phyloP scores from a whole-genome alignment of 2,888 invertebrate genomes.

The Drosophila greeni region DNA sequence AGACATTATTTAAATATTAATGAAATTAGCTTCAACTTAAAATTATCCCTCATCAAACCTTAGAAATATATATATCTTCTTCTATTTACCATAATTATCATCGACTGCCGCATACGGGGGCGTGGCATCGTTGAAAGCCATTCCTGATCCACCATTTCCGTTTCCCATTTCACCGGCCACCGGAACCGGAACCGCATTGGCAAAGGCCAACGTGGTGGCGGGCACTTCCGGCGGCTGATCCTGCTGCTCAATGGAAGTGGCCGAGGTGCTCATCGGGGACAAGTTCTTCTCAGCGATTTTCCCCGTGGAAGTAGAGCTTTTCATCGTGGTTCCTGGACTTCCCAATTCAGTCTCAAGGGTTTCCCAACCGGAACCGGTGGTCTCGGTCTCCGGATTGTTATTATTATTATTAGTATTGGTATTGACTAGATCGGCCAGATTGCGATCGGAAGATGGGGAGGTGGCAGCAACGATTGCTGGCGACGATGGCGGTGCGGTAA shows the following conservation, averaged over 20 bases:
- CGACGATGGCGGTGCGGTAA: slow-evolving; percentile 34
- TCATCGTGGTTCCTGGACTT: slow-evolving; percentile 49
- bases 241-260: slow-evolving; percentile 75
- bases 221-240: slow-evolving; percentile 73
- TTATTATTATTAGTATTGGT: slow-evolving; percentile 14
- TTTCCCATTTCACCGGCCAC: slow-evolving; percentile 55
- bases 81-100: slow-evolving; percentile 74
- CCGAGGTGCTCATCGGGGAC: slow-evolving; percentile 50
- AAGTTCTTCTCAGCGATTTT: slow-evolving; percentile 6
- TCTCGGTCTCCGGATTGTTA: slow-evolving; percentile 35
- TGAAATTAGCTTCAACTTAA: too few species aligned
- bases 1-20: too few species aligned
- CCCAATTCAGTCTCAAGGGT: slow-evolving; percentile 66
- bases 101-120: slow-evolving; percentile 76
- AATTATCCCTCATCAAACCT: too few species aligned
- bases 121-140: slow-evolving; percentile 63
- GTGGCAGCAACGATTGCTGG: slow-evolving; percentile 15
- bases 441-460: slow-evolving; percentile 35
- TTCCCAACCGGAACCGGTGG: slow-evolving; percentile 61
- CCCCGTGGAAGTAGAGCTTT: slow-evolving; percentile 2
- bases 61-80: not conserved
- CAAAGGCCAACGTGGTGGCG: slow-evolving; percentile 72
- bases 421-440: slow-evolving; percentile 55
- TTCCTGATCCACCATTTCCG: slow-evolving; percentile 20
- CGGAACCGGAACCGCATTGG: slow-evolving; percentile 60